Evolutionary conservation across 92 coral and sea anemone genomes (phyloP), one percentile per base, ranked within the genome.

Genomic region (Scolanthus callimorphus): DNA sequence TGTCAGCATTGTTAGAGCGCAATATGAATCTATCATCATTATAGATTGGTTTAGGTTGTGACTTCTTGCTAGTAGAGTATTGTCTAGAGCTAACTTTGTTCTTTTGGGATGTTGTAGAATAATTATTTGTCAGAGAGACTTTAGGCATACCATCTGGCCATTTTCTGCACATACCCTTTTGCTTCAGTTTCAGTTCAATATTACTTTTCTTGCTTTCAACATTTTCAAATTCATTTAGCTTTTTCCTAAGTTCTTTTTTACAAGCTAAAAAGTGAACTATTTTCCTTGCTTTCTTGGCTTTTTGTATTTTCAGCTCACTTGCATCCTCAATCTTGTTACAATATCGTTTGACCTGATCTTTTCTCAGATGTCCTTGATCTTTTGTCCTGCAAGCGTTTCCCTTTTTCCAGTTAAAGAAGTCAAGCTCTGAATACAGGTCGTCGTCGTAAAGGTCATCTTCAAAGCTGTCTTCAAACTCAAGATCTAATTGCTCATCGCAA

Each of bases 391-490:
- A 30, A 25, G 67, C 29, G 17, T 39, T 57, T 39, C 82, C 88
- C 19, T 17, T 31, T 31, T 81, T 75, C 65, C 52, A 49, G 69
- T 75, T 55, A 51, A 23, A 56, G 69, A 81, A 81, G 25, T 81
- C 88, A 24, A 67, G 41, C 29, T 67, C 73, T 20, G 51, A 28
- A 0, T 55, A 47, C 43, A n/a, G 29, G 10, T 39, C 43, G 11
- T 59, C 52, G 12, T 11, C 2, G 15, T 22, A 59, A 25, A 15
- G 1, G 2, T 39, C 65, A 3, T 59, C 65, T 2, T 59, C 52
- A 20, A 4, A 21, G 28, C 24, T 26, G 12, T 22, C 11, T 6
- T 39, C 65, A 39, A 19, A 2, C 28, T 41, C 65, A 34, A 34
- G 17, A 24, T 23, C 21, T 9, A 19, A 15, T 34, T 34, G n/a